Conservation (phyloP, 2,888 invertebrate genomes). For the Thelaira solivaga region DNA sequence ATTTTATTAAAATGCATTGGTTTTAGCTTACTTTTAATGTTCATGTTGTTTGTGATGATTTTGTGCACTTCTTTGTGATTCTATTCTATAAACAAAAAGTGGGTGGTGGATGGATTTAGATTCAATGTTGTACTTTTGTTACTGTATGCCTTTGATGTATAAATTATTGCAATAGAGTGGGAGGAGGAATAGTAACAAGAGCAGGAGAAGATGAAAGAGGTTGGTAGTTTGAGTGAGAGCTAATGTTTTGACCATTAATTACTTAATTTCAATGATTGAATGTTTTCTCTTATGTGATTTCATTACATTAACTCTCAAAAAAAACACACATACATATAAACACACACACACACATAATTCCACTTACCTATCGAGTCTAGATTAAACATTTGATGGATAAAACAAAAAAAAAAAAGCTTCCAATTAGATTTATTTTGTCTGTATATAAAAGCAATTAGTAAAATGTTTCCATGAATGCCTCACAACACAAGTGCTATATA, state of each 20-base stretch:
- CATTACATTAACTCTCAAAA: constrained; percentile 25
- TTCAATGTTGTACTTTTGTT: constrained; percentile 7
- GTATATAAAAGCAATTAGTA: constrained; percentile 52
- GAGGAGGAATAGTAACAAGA: background rate
- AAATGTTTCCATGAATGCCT: constrained; percentile 40
- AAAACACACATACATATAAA: background rate
- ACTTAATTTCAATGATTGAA: constrained; percentile 71
- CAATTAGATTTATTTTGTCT: constrained; percentile 49
- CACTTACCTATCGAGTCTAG: too few relatives aligned
- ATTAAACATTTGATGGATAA: too few relatives aligned
- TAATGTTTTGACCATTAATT: constrained; percentile 65
- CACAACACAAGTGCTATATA: background rate
- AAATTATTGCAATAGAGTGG: background rate
- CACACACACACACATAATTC: background rate
- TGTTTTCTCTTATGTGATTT: constrained; percentile 66
- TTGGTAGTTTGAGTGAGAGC: constrained; percentile 12
- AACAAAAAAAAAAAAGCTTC: background rate
- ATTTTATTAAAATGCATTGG: constrained; percentile 60
- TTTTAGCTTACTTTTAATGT: constrained; percentile 30
- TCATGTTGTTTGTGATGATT: constrained; percentile 29
- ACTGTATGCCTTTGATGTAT: constrained; percentile 25
- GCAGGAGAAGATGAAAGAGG: background rate
- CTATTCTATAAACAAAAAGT: constrained; percentile 6
- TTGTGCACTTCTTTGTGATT: constrained; percentile 47
- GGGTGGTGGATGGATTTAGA: constrained; percentile 19